Evolutionary conservation across 2,888 invertebrate genomes (phyloP).

Genomic region (Neria commutata): DNA sequence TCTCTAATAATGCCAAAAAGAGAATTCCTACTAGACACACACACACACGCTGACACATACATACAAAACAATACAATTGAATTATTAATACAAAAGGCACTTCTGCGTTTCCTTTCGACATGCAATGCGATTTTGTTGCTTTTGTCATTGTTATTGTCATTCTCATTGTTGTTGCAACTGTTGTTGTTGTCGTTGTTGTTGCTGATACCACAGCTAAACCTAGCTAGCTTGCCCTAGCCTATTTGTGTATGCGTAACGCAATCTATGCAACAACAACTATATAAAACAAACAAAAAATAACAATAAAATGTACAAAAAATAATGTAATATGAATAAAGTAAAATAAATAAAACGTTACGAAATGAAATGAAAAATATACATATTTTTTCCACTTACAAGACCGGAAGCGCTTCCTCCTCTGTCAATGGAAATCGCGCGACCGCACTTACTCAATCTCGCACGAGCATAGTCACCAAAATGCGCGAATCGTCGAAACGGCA

Average conservation of each 20-base stretch:
- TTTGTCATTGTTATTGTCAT: constrained; percentile 25
- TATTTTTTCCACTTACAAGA: constrained; percentile 54
- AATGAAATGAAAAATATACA: constrained; percentile 36
- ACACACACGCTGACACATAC: background rate
- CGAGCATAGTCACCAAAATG: too few relatives aligned
- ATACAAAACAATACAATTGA: too few relatives aligned
- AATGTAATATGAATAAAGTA: background rate
- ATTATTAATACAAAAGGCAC: too few relatives aligned
- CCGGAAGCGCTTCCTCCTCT: constrained; percentile 52
- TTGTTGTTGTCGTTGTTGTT: constrained; percentile 11
- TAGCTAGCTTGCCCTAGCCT: constrained; percentile 37
- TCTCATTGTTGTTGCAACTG: constrained; percentile 27
- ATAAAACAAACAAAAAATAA: constrained; percentile 50
- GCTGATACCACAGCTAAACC: too few relatives aligned
- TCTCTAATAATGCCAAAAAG: too few relatives aligned
- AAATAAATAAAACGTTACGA: background rate
- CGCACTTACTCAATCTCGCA: too few relatives aligned
- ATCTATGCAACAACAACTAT: constrained; percentile 49
- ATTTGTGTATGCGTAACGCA: constrained; percentile 52
- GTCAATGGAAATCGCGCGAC: constrained; percentile 8
- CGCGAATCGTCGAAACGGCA: too few relatives aligned
- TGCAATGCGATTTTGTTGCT: too few relatives aligned
- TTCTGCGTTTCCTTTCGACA: too few relatives aligned
- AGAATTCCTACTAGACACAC: too few relatives aligned
- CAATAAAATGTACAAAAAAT: constrained; percentile 17